These are phyloP conservation scores for Lumbricus terrestris DNA, from an alignment of 2,888 invertebrate genomes.

Conservation along the genomic window DNA sequence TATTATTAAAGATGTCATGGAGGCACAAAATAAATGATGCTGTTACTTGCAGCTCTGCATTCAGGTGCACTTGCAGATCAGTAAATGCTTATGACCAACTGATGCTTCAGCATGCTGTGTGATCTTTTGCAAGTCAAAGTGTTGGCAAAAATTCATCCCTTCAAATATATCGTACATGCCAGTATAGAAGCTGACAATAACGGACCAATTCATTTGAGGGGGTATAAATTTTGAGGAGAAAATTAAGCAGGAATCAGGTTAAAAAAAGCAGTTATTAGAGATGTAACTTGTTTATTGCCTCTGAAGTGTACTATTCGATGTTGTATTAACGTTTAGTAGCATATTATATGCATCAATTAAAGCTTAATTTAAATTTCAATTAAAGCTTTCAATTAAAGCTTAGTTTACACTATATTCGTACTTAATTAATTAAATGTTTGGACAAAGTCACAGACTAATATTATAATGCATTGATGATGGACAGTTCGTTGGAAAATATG, in stretches of 20 bases:
- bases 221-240: not conserved
- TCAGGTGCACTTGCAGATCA: not conserved
- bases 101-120: not conserved
- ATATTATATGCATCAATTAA: not conserved
- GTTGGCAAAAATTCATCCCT: not conserved
- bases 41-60: not conserved
- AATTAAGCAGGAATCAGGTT: not conserved
- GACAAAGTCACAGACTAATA: too few species aligned
- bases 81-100: not conserved
- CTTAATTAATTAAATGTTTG: not conserved
- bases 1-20: too few species aligned
- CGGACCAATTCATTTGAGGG: not conserved
- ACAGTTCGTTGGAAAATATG: not conserved
- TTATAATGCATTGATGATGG: too few species aligned
- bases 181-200: not conserved
- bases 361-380: not conserved
- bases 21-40: not conserved
- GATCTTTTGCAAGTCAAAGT: not conserved
- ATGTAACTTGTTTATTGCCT: not conserved
- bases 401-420: too few species aligned
- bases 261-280: not conserved
- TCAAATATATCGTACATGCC: not conserved
- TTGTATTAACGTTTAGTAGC: not conserved
- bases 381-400: not conserved
- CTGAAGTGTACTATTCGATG: not conserved